These are phyloP conservation scores for Hesperophylax magnus DNA, from an alignment of 1,140 invertebrate species.

Conservation along the genomic window DNA sequence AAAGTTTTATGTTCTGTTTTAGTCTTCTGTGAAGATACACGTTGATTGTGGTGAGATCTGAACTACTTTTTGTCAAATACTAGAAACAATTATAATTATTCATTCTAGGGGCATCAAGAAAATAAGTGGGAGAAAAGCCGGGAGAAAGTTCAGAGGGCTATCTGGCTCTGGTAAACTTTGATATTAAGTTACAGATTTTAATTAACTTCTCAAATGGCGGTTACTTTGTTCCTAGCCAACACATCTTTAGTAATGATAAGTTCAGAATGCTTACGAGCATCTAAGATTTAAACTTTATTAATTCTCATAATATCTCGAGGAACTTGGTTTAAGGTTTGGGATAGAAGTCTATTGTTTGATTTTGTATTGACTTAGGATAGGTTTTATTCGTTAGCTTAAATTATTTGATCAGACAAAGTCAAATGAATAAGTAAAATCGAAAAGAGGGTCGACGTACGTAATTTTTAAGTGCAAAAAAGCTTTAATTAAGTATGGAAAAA, in stretches of 20 bases:
- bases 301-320: no score
- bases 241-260: slow-evolving; percentile 20
- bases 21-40: not conserved
- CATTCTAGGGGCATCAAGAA: not conserved
- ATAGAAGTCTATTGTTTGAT: no score
- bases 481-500: no score
- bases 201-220: slow-evolving; percentile 17
- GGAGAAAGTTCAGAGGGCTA: not conserved
- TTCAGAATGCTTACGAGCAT: not conserved
- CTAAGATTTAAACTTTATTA: no score
- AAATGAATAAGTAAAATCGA: no score
- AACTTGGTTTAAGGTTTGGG: no score
- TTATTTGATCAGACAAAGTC: no score
- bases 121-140: not conserved
- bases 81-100: not conserved
- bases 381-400: no score
- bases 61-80: not conserved
- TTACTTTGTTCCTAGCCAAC: slow-evolving; percentile 1
- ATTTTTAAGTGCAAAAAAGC: no score
- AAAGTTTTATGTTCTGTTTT: no score
- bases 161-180: slow-evolving; percentile 5
- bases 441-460: no score
- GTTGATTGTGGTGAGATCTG: slow-evolving; percentile 15
- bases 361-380: no score
- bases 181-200: slow-evolving; percentile 37